These are phyloP conservation scores for Nipponacmea schrenckii DNA, from an alignment of 2,888 invertebrate species.

Conservation along the genomic window DNA sequence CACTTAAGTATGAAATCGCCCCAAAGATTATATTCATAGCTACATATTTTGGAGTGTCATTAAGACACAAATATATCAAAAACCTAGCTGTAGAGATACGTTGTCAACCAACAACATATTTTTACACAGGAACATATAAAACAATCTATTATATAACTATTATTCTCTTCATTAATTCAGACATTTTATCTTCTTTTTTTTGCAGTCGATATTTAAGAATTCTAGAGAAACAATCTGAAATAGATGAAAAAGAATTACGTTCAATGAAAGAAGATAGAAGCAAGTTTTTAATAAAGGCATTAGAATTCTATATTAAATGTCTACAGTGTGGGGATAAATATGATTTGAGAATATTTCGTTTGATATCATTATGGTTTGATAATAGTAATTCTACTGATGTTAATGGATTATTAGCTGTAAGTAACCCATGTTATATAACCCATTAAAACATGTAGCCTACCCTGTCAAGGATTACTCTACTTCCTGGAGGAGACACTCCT, in stretches of 20 bases:
- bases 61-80: too few relatives aligned
- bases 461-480: background rate
- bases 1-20: too few relatives aligned
- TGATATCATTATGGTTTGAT: slow-evolving; percentile 87
- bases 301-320: slow-evolving; percentile 73
- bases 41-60: too few relatives aligned
- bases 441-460: background rate
- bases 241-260: slow-evolving; percentile 72
- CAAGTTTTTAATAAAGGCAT: slow-evolving; percentile 77
- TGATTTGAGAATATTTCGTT: slow-evolving; percentile 80
- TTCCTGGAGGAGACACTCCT: too few relatives aligned
- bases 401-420: slow-evolving; percentile 62
- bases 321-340: slow-evolving; percentile 74
- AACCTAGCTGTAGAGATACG: too few relatives aligned
- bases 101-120: too few relatives aligned
- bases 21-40: too few relatives aligned
- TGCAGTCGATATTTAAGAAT: slow-evolving; percentile 53
- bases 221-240: slow-evolving; percentile 60
- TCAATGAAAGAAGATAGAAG: slow-evolving; percentile 72
- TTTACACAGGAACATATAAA: too few relatives aligned
- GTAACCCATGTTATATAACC: slow-evolving; percentile 11
- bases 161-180: too few relatives aligned
- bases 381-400: slow-evolving; percentile 74
- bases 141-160: too few relatives aligned
- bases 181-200: background rate